phyloP scores from a whole-genome alignment of 2,888 invertebrate species.

The Xestobium rufovillosum region DNA sequence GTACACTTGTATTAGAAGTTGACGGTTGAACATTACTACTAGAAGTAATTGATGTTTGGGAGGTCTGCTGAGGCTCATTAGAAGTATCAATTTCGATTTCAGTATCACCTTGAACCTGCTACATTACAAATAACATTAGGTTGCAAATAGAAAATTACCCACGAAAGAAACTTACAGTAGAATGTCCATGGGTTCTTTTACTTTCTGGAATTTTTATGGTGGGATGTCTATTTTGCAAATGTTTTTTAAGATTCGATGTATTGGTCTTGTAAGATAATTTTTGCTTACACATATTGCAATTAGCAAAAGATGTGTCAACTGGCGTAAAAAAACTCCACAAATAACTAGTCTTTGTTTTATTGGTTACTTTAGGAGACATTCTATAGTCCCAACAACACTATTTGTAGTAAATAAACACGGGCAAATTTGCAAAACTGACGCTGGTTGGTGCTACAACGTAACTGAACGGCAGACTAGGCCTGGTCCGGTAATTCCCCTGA shows the following conservation, averaged over 20 bases:
- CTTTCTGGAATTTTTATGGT: slow-evolving; percentile 3
- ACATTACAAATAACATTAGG: not conserved
- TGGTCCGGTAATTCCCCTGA: too few relatives aligned
- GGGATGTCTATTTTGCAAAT: slow-evolving; percentile 3
- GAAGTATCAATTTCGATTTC: not conserved
- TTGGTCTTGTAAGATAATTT: slow-evolving; percentile 6
- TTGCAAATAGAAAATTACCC: not conserved
- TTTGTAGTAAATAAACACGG: too few relatives aligned
- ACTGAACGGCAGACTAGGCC: too few relatives aligned
- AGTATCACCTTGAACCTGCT: not conserved
- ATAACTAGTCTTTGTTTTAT: not conserved
- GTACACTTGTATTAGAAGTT: not conserved
- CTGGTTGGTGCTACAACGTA: too few relatives aligned
- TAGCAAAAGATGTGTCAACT: slow-evolving; percentile 3
- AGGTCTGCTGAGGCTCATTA: too few relatives aligned
- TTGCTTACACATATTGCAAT: not conserved
- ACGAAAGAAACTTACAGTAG: slow-evolving; percentile 1
- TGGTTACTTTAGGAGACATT: too few relatives aligned
- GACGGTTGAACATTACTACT: not conserved
- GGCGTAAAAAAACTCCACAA: slow-evolving; percentile 2
- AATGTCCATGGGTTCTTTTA: not conserved
- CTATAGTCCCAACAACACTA: too few relatives aligned
- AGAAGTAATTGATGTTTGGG: not conserved
- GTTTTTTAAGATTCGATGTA: slow-evolving; percentile 4
- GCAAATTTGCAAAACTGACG: too few relatives aligned